Conservation (phyloP, 2,113 vertebrate genomes). For the Hemibagrus wyckioides region DNA sequence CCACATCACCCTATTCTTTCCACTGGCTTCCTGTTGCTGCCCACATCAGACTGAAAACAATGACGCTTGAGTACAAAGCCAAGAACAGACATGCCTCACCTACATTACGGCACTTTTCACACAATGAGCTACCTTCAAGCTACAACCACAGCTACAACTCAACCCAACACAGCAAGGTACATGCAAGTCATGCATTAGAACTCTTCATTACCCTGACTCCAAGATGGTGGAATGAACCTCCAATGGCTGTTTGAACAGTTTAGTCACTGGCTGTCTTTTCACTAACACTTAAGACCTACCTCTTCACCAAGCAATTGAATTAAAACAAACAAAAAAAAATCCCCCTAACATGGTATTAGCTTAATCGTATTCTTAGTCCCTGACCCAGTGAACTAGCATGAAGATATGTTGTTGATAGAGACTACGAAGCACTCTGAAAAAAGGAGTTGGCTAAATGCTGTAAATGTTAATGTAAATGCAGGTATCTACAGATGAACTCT, state of each 20-base stretch:
- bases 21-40: not conserved
- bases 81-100: not conserved
- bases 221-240: not conserved
- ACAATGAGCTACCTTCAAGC: not conserved
- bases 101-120: not conserved
- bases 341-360: not conserved
- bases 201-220: not conserved
- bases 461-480: constrained; percentile 5
- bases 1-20: not conserved
- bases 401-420: not conserved
- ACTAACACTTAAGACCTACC: not conserved
- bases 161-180: not conserved
- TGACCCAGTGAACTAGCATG: not conserved
- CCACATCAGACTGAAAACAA: not conserved
- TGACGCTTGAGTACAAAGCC: not conserved
- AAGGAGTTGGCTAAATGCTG: not conserved
- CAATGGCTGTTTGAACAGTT: not conserved
- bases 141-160: not conserved
- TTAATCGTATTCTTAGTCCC: not conserved
- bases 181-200: not conserved
- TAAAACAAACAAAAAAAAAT: not conserved
- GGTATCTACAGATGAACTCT: constrained; percentile 15
- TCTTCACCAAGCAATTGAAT: not conserved
- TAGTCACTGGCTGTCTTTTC: not conserved
- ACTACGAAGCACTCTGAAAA: not conserved